phyloP scores from a whole-genome alignment of 2,113 vertebrate species.

The Pampusana beccarii region DNA sequence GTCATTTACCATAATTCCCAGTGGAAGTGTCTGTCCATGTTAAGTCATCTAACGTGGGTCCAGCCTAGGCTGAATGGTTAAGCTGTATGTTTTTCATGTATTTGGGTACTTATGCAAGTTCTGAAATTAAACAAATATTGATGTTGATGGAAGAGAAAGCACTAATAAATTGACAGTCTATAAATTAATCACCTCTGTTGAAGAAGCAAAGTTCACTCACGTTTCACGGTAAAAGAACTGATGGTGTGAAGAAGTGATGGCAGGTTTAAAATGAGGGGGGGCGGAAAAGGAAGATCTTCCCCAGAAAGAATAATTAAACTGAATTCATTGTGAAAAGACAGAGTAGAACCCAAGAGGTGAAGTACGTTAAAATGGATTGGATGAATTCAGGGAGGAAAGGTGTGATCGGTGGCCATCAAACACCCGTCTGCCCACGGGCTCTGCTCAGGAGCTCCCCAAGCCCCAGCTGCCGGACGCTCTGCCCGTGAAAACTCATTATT shows the following conservation, averaged over 20 bases:
- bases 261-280: neutral
- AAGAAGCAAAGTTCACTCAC: neutral
- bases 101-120: neutral
- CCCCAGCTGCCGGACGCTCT: neutral
- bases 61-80: neutral
- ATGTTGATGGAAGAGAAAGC: neutral
- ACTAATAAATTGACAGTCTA: neutral
- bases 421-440: neutral
- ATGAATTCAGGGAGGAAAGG: neutral
- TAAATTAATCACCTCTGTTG: neutral
- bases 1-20: neutral
- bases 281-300: neutral
- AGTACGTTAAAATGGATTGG: neutral
- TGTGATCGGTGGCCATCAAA: neutral
- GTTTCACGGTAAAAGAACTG: neutral
- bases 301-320: neutral
- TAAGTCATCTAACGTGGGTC: neutral
- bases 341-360: neutral
- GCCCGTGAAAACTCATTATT: neutral
- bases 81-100: neutral
- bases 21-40: neutral
- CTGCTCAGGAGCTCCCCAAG: neutral
- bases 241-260: neutral
- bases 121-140: neutral
- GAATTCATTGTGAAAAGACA: neutral